Evolutionary conservation across 2,888 invertebrate species (phyloP).

Genomic region (Eristalis tenax): DNA sequence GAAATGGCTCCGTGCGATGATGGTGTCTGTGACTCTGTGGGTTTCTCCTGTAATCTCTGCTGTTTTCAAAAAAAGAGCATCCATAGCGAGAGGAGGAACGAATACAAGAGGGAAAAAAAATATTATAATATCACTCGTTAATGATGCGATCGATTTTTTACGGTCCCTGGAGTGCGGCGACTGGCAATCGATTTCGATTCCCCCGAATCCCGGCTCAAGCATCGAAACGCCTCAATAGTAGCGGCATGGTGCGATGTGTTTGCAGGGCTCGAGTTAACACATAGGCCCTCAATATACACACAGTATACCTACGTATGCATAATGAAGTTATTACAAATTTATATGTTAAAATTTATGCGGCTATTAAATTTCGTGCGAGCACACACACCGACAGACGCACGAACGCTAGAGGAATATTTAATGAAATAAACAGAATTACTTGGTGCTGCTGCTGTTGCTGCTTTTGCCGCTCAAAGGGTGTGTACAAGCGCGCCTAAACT

Average conservation of each 20-base stretch:
- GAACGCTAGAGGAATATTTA: constrained; percentile 60
- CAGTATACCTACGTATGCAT: constrained; percentile 47
- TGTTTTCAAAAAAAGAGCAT: constrained; percentile 14
- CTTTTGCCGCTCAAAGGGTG: constrained; percentile 51
- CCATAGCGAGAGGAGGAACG: neutral
- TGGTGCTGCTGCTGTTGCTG: neutral
- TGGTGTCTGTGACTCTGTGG: constrained; percentile 14
- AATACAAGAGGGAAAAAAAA: constrained; percentile 6
- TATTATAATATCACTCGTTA: constrained; percentile 50
- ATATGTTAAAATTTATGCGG: constrained; percentile 70
- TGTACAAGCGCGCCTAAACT: constrained; percentile 63
- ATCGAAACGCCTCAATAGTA: constrained; percentile 27
- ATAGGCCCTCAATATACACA: neutral
- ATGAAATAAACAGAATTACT: constrained; percentile 67
- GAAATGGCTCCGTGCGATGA: constrained; percentile 28
- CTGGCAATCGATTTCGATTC: constrained; percentile 60
- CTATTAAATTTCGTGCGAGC: constrained; percentile 68
- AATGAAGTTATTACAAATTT: constrained; percentile 70
- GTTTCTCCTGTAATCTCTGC: constrained; percentile 46
- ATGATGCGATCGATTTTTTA: constrained; percentile 69
- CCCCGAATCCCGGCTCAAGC: constrained; percentile 30
- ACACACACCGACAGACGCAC: constrained; percentile 38
- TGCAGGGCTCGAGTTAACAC: constrained; percentile 27
- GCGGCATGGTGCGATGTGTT: constrained; percentile 17
- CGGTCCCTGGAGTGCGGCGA: constrained; percentile 45